These are phyloP conservation scores for Cenopis cana DNA, from an alignment of 2,888 invertebrate species.

Conservation along the genomic window DNA sequence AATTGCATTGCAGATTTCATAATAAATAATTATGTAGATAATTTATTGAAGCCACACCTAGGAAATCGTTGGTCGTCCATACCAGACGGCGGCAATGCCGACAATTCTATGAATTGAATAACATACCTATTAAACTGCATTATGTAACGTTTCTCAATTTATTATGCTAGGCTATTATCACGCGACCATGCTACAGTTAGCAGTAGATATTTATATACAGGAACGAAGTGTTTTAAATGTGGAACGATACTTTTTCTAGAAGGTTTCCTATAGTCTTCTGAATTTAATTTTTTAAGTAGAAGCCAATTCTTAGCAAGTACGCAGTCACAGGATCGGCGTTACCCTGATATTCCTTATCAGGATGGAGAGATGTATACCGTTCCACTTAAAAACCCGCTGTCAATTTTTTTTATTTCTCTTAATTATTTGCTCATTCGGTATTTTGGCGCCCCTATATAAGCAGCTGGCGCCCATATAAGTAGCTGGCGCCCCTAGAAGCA, in stretches of 20 bases:
- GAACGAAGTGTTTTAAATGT: not conserved
- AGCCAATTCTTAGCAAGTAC: not conserved
- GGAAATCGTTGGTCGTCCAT: not conserved
- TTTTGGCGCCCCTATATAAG: too few relatives aligned
- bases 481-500: too few relatives aligned
- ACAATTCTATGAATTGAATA: slow-evolving; percentile 16
- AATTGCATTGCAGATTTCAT: not conserved
- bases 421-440: too few relatives aligned
- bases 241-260: not conserved
- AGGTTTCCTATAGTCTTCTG: too few relatives aligned
- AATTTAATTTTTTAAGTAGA: too few relatives aligned
- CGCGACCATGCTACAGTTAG: not conserved
- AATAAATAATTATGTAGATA: not conserved
- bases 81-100: slow-evolving; percentile 6
- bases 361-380: too few relatives aligned
- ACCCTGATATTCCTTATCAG: too few relatives aligned
- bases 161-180: slow-evolving; percentile 10
- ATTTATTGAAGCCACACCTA: not conserved
- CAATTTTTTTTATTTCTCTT: too few relatives aligned
- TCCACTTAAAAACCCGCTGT: too few relatives aligned
- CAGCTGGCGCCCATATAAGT: too few relatives aligned
- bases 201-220: not conserved
- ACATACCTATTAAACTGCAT: slow-evolving; percentile 4
- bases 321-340: not conserved
- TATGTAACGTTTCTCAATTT: slow-evolving; percentile 16